Percentiles rank a stretch among this genome's conserved stretches.
Evolutionary conservation across 2,888 invertebrate genomes (phyloP).

Genomic region (Operophtera brumata): DNA sequence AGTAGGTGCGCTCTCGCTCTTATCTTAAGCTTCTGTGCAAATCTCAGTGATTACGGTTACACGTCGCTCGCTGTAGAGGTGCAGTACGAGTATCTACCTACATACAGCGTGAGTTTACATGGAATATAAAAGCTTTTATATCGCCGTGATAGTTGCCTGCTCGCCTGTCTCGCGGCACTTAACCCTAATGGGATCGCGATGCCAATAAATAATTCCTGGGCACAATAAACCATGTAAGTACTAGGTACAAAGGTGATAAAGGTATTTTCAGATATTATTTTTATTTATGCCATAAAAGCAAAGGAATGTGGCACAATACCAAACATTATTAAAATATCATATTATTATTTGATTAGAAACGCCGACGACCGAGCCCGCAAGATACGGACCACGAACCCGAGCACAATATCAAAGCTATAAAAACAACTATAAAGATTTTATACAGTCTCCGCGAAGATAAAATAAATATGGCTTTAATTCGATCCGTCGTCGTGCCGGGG

Average conservation of each 20-base stretch:
- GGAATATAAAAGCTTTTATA: constrained; percentile 40
- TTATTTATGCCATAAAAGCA: constrained; percentile 20
- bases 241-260: neutral
- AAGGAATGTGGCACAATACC: constrained; percentile 17
- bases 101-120: constrained; percentile 30
- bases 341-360: constrained; percentile 29
- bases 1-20: constrained; percentile 37
- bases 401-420: constrained; percentile 60
- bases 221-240: neutral
- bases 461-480: constrained; percentile 61
- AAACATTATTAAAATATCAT: constrained; percentile 29
- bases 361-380: constrained; percentile 17
- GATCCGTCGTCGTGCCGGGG: constrained; percentile 38
- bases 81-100: constrained; percentile 24
- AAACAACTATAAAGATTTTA: constrained; percentile 67
- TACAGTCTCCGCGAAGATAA: constrained; percentile 60
- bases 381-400: constrained; percentile 46
- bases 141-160: constrained; percentile 31
- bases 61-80: constrained; percentile 23
- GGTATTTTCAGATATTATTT: neutral
- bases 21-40: constrained; percentile 53
- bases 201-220: constrained; percentile 26
- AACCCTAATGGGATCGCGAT: constrained; percentile 17
- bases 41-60: constrained; percentile 41
- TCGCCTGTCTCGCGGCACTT: constrained; percentile 29